Base-by-base conservation (phyloP, 2,797 vertebrate species). In the Smutsia gigantea region DNA sequence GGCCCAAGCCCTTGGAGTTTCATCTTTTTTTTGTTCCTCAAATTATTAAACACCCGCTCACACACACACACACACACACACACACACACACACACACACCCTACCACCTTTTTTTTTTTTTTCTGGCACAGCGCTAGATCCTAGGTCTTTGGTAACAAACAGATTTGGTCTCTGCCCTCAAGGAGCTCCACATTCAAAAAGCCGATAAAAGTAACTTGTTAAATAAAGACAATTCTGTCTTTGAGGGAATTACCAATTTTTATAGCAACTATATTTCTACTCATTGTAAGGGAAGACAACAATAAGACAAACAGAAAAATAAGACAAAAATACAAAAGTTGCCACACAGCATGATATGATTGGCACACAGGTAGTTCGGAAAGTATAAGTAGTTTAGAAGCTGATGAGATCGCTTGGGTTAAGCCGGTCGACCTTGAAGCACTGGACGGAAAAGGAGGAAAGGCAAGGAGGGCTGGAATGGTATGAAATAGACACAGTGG, bases 241-340 rank as follows among this genome's bases (percentile, higher is more conserved):
- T 49, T 83, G 37, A 83, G 13, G 39, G 27, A 63, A 46, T 49
- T 69, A 27, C 27, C 83, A 78, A 68, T 29, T 77, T 93, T 92
- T 82, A 87, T 42, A 82, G 37, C 12, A 69, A 86, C 14, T 27
- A 51, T 95, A 90, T 84, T 82, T 81, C 39, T 75, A 69, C 19
- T 81, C 68, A 66, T 59, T 96, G 13, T 61, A 87, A 64, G 17
- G 89, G 37, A 85, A 51, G 27, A 77, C 12, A 78, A 71, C 51
- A 87, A 25, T 84, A 92, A 89, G 84, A 90, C 59, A 86, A 89
- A 90, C 14, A 86, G n/a, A n/a, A 96, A 53, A 66, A 55, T n/a
- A 46, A 90, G 37, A 71, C 66, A 95, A 82, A 94, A 93, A 77
- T 75, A 82, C 31, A 78, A 68, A 92, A 86, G 61, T 64, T 69